Conservation (phyloP, 2,888 invertebrate genomes). For the Drosophila nr. perissopoda region DNA sequence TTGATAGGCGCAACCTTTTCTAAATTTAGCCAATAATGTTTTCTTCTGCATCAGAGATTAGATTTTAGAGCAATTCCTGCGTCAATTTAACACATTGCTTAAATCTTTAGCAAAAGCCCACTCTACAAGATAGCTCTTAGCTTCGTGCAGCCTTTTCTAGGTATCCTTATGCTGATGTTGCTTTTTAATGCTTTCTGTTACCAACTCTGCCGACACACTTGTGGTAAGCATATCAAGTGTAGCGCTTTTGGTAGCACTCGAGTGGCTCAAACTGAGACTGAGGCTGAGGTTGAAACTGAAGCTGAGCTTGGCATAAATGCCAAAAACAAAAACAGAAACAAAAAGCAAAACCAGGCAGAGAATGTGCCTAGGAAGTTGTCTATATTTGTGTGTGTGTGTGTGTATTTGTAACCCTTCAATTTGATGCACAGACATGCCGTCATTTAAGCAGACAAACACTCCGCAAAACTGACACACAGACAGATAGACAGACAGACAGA, state of each 20-base stretch:
- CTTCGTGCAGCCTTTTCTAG: conserved; percentile 2
- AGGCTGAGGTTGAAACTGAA: conserved; percentile 4
- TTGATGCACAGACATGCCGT: conserved; percentile 66
- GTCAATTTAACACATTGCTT: not conserved
- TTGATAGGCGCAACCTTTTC: not conserved
- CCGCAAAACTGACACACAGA: conserved; percentile 55
- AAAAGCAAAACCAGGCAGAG: conserved; percentile 24
- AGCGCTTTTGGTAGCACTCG: conserved; percentile 53
- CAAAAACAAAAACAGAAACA: conserved; percentile 31
- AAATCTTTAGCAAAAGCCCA: not conserved
- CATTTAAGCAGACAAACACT: conserved; percentile 68
- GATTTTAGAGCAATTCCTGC: not conserved
- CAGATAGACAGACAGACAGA: conserved; percentile 49
- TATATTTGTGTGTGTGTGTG: conserved; percentile 2
- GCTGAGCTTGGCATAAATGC: conserved; percentile 64
- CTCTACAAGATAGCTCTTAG: not conserved
- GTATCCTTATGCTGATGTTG: not conserved
- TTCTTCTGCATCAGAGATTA: not conserved
- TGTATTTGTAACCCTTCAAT: conserved; percentile 70
- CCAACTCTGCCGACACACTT: conserved; percentile 21
- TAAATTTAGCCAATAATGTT: not conserved
- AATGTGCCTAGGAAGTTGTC: conserved; percentile 36
- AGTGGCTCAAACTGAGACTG: conserved; percentile 1
- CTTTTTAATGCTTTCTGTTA: conserved; percentile 15
- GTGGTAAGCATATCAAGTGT: conserved; percentile 30